Evolutionary conservation across 2,888 invertebrate genomes (phyloP).

Genomic region (Lordiphosa andalusiaca): DNA sequence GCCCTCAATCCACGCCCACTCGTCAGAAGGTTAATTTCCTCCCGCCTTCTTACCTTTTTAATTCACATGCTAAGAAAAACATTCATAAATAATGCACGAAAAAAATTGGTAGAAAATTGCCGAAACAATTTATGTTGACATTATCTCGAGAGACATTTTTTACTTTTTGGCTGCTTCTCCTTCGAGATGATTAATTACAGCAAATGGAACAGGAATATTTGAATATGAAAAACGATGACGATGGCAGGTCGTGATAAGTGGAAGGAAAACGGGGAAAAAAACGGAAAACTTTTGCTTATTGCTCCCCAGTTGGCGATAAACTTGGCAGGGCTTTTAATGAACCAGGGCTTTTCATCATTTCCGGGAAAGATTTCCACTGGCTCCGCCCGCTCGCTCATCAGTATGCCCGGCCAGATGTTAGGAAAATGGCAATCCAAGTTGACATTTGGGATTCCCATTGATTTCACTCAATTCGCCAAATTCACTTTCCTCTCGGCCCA

Average conservation of each 20-base stretch:
- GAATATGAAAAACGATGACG: slow-evolving; percentile 67
- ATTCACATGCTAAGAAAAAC: slow-evolving; percentile 30
- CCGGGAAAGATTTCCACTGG: slow-evolving; percentile 25
- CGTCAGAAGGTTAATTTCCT: slow-evolving; percentile 45
- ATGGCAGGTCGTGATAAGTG: slow-evolving; percentile 51
- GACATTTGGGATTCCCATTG: slow-evolving; percentile 16
- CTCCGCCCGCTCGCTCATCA: slow-evolving; percentile 14
- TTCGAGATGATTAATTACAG: slow-evolving; percentile 63
- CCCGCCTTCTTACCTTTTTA: slow-evolving; percentile 36
- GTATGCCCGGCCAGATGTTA: slow-evolving; percentile 34
- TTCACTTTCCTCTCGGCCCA: slow-evolving; percentile 54
- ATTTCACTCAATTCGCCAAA: slow-evolving; percentile 68
- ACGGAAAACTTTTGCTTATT: slow-evolving; percentile 45
- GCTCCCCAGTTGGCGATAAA: slow-evolving; percentile 67
- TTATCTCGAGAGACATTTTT: slow-evolving; percentile 79
- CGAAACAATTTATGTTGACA: slow-evolving; percentile 80
- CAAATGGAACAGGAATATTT: slow-evolving; percentile 41
- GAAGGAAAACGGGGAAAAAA: slow-evolving; percentile 17
- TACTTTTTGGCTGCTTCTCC: slow-evolving; percentile 1
- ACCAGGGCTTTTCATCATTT: slow-evolving; percentile 61
- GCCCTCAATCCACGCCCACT: slow-evolving; percentile 2
- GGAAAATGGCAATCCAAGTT: slow-evolving; percentile 27
- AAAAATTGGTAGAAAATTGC: slow-evolving; percentile 78
- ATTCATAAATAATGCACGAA: slow-evolving; percentile 74
- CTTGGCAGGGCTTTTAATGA: slow-evolving; percentile 50